Evolutionary conservation across 1,140 invertebrate species (phyloP).

Genomic region (Arion vulgaris): DNA sequence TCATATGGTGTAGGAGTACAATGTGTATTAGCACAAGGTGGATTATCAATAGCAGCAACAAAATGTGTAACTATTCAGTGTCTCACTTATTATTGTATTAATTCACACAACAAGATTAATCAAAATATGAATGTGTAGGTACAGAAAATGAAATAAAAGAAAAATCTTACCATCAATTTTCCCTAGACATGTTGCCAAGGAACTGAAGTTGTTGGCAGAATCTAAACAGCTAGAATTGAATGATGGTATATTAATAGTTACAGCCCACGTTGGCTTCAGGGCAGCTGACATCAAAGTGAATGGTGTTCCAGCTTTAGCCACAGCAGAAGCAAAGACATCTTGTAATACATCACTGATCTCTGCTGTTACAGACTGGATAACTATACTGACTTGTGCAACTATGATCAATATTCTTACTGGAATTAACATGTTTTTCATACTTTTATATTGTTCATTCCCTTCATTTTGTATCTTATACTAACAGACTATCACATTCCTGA

Average conservation of each 20-base stretch:
- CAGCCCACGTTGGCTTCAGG: not conserved
- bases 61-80: too few species aligned
- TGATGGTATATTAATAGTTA: not conserved
- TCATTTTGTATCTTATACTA: too few species aligned
- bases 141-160: too few species aligned
- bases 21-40: too few species aligned
- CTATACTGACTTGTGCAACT: not conserved
- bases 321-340: constrained; percentile 2
- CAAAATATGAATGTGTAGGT: too few species aligned
- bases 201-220: not conserved
- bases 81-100: too few species aligned
- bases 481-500: too few species aligned
- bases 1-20: too few species aligned
- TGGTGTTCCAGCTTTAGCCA: not conserved
- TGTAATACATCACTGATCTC: not conserved
- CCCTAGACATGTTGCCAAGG: not conserved
- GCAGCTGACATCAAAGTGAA: not conserved
- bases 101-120: too few species aligned
- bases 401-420: not conserved
- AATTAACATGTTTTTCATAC: not conserved
- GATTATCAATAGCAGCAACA: too few species aligned
- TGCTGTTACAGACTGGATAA: not conserved
- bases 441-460: too few species aligned
- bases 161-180: not conserved
- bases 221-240: not conserved